These are phyloP conservation scores for Karalla daura DNA, from an alignment of 2,797 vertebrate species.

Conservation along the genomic window DNA sequence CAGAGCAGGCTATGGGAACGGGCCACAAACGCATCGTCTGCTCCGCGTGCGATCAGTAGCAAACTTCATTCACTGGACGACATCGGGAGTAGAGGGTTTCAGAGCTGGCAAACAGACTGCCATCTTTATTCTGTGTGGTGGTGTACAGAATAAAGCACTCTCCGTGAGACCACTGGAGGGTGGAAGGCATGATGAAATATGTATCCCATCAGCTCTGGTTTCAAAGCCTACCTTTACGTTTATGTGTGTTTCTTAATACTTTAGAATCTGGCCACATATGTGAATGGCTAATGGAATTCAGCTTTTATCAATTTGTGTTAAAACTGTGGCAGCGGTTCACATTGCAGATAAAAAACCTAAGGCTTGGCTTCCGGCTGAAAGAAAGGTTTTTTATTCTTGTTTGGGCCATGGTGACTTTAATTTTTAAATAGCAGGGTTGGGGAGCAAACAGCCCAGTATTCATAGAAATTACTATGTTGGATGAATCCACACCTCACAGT, in stretches of 20 bases:
- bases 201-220: background rate
- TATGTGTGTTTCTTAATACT: background rate
- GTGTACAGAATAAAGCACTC: no score
- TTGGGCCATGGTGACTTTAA: background rate
- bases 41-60: background rate
- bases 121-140: background rate
- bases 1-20: slow-evolving; percentile 31
- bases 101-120: background rate
- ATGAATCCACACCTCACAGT: background rate
- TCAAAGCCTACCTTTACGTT: background rate
- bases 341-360: no score
- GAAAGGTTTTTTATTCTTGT: background rate
- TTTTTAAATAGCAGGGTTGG: background rate
- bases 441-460: background rate
- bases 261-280: background rate
- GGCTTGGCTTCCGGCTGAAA: background rate
- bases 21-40: background rate
- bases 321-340: no score
- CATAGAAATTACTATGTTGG: background rate
- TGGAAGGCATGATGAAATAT: background rate
- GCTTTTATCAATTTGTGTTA: background rate
- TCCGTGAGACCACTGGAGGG: background rate
- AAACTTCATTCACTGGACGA: no score
- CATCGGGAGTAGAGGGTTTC: no score
- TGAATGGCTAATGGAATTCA: background rate